phyloP scores from a whole-genome alignment of 1,140 invertebrate genomes.

The Delia radicum region DNA sequence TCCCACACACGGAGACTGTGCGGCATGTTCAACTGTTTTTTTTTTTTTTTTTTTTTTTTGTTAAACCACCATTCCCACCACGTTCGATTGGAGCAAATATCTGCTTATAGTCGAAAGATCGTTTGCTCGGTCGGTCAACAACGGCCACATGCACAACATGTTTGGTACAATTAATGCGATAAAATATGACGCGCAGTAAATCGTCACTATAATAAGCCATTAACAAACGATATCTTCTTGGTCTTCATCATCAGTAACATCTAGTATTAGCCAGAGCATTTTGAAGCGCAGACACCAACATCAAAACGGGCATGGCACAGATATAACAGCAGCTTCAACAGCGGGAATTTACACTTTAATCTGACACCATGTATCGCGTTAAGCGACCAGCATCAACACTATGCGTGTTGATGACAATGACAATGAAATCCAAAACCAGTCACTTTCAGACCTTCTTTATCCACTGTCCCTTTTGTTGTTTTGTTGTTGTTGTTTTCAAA shows the following conservation, averaged over 20 bases:
- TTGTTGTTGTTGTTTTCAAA: not conserved
- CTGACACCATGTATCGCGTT: constrained; percentile 19
- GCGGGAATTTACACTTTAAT: constrained; percentile 25
- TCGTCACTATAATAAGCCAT: constrained; percentile 29
- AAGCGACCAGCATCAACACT: constrained; percentile 11
- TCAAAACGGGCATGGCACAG: not conserved
- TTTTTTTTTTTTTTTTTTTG: too few species aligned
- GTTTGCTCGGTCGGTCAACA: not conserved
- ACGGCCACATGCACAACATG: not conserved
- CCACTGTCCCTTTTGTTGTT: constrained; percentile 2
- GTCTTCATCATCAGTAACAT: not conserved
- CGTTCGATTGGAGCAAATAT: not conserved
- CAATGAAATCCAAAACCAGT: not conserved
- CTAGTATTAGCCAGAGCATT: not conserved
- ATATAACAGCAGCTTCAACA: constrained; percentile 12
- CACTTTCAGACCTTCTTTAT: not conserved
- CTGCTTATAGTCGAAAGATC: not conserved
- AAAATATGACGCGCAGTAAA: constrained; percentile 26
- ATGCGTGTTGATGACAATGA: constrained; percentile 17
- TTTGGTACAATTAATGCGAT: constrained; percentile 24
- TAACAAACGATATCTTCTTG: constrained; percentile 1
- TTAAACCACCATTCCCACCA: not conserved
- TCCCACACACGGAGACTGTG: constrained; percentile 1
- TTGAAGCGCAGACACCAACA: constrained; percentile 14
- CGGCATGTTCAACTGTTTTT: not conserved